These are phyloP conservation scores for Chelonus insularis DNA, from an alignment of 1,140 invertebrate species.

Conservation along the genomic window DNA sequence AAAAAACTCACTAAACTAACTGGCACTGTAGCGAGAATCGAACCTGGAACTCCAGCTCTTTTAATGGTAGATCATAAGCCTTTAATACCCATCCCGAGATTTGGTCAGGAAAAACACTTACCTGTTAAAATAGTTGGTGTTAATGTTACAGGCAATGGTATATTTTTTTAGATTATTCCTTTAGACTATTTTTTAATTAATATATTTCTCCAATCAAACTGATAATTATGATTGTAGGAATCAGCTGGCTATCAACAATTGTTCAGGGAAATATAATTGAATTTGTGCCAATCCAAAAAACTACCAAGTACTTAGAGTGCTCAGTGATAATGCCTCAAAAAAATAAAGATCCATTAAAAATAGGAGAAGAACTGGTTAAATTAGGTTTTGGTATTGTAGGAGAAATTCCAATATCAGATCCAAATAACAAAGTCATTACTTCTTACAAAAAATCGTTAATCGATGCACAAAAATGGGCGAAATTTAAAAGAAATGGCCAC, in stretches of 20 bases:
- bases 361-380: slow-evolving; percentile 56
- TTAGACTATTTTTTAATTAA: too few relatives aligned
- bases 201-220: too few relatives aligned
- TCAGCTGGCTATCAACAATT: slow-evolving; percentile 61
- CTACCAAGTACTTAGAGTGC: slow-evolving; percentile 55
- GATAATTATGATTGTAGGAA: slow-evolving; percentile 37
- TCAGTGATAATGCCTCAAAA: slow-evolving; percentile 52
- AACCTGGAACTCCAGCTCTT: slow-evolving; percentile 50
- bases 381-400: slow-evolving; percentile 56
- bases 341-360: slow-evolving; percentile 42
- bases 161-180: too few relatives aligned
- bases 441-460: slow-evolving; percentile 49
- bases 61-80: slow-evolving; percentile 62
- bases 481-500: slow-evolving; percentile 56
- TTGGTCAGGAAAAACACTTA: slow-evolving; percentile 47
- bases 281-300: slow-evolving; percentile 55
- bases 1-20: slow-evolving; percentile 49
- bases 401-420: slow-evolving; percentile 34
- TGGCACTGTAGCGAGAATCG: slow-evolving; percentile 55
- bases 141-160: slow-evolving; percentile 55
- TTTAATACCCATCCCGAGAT: slow-evolving; percentile 50
- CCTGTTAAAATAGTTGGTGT: slow-evolving; percentile 62
- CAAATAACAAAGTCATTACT: slow-evolving; percentile 33
- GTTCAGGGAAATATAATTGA: slow-evolving; percentile 51
- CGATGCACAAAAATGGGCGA: slow-evolving; percentile 52